Base-by-base conservation (phyloP, 2,888 invertebrate genomes). In the Catocala fraxini region DNA sequence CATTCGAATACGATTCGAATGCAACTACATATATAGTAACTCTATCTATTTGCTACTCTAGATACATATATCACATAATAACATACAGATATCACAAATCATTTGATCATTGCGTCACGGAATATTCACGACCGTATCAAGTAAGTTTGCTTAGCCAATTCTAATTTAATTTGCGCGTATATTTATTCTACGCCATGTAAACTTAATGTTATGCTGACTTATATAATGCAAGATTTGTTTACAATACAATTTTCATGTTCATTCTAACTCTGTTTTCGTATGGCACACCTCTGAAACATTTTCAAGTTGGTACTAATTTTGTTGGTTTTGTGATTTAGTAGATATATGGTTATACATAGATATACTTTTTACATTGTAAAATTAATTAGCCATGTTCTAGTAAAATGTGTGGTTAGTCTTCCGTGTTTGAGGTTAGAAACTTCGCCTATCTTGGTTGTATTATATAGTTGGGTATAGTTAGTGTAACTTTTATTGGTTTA, bases 211-310 rank as follows among this genome's bases (percentile, higher is more conserved):
- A 39, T 62, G 64, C 60, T 45, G 65, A 53, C 33, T n/a, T 11
- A 35, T 13, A 33, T 63, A 72, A 62, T 63, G 65, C 72, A 63
- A 65, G 42, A 48, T 41, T 25, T 82, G 73, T 86, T 85, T 82
- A 63, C 68, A 54, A 45, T 68, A 57, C 67, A 64, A 84, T 86
- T 86, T 71, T 79, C 86, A 73, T 66, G 56, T 15, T 2, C 47
- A 63, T 72, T 64, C 63, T 87, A 86, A 85, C 81, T 80, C 45
- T 59, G 66, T 76, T 66, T 68, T 61, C 65, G 70, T 66, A 51
- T 43, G 25, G 25, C 25, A 25, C 25, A 25, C 25, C 25, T 25
- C 25, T 25, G 42, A 49, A 62, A 12, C 15, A 11, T 46, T 56
- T 35, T 42, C 9, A 51, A 6, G 35, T 39, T 39, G 46, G 35